phyloP scores from a whole-genome alignment of 2,797 vertebrate genomes.

The Natrix natrix region DNA sequence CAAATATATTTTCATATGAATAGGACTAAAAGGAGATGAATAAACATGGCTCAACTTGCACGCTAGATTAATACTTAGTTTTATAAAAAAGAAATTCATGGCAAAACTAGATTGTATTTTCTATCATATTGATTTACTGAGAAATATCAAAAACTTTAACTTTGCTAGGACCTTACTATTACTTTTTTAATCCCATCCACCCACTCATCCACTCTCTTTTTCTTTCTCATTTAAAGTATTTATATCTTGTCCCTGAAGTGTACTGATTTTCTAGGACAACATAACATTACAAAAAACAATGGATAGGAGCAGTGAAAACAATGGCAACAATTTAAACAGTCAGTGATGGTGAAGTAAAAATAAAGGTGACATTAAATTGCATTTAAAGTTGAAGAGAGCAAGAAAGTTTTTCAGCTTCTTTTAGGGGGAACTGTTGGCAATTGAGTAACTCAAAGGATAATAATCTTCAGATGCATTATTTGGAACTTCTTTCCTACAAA shows the following conservation, averaged over 20 bases:
- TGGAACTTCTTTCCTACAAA: not conserved
- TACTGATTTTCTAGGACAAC: not conserved
- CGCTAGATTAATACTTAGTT: not conserved
- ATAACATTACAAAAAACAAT: not conserved
- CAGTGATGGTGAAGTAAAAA: not conserved
- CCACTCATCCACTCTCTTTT: not conserved
- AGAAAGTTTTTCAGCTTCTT: not conserved
- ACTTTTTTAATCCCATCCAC: not conserved
- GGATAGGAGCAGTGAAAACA: not conserved
- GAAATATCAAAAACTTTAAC: not conserved
- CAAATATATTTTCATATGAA: rapidly evolving
- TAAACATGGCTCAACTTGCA: not conserved
- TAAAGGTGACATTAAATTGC: not conserved
- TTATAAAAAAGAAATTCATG: not conserved
- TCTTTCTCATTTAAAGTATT: not conserved
- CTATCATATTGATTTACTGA: not conserved
- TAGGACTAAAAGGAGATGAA: not conserved
- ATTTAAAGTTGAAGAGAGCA: not conserved
- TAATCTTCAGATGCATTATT: not conserved
- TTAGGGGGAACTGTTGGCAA: not conserved
- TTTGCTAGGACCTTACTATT: not conserved
- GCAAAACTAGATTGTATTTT: not conserved
- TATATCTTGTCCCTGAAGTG: not conserved
- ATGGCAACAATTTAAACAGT: not conserved
- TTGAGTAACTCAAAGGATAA: not conserved